Percentiles rank a stretch among this genome's conserved stretches.
Evolutionary conservation across 2,888 invertebrate species (phyloP).

Genomic region (Dinocampus coccinellae): DNA sequence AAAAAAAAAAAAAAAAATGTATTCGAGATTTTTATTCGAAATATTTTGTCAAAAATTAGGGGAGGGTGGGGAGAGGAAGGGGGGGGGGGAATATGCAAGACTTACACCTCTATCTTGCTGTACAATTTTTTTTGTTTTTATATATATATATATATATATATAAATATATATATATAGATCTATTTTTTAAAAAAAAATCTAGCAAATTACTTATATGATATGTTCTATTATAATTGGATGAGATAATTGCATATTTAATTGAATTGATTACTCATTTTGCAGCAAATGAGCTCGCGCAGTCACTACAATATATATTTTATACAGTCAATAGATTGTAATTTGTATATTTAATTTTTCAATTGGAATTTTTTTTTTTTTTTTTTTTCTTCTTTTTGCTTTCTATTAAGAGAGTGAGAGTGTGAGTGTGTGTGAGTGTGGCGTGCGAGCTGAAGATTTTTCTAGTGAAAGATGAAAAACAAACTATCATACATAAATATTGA

Average conservation of each 20-base stretch:
- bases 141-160: neutral
- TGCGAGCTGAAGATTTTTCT: neutral
- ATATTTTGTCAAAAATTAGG: neutral
- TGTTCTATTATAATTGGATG: neutral
- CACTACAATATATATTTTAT: neutral
- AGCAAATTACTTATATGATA: slow-evolving; percentile 8
- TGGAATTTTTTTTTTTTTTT: neutral
- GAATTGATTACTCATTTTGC: neutral
- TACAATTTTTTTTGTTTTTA: neutral
- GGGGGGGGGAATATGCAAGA: too few species aligned
- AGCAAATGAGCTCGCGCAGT: neutral
- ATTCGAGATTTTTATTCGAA: neutral
- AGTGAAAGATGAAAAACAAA: neutral
- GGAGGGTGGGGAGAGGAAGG: too few species aligned
- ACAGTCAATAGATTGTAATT: neutral
- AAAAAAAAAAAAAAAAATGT: neutral
- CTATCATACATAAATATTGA: neutral
- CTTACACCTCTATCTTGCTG: too few species aligned
- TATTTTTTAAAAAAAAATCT: neutral
- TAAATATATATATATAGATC: too few species aligned
- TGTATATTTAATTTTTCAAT: neutral
- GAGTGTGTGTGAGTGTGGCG: too few species aligned
- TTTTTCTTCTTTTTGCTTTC: neutral
- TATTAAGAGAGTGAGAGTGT: neutral
- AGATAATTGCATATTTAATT: neutral